Percentiles rank a stretch among this genome's conserved stretches.
Evolutionary conservation across 1,140 invertebrate genomes (phyloP).

Genomic region (Tetramorium parvispinum): DNA sequence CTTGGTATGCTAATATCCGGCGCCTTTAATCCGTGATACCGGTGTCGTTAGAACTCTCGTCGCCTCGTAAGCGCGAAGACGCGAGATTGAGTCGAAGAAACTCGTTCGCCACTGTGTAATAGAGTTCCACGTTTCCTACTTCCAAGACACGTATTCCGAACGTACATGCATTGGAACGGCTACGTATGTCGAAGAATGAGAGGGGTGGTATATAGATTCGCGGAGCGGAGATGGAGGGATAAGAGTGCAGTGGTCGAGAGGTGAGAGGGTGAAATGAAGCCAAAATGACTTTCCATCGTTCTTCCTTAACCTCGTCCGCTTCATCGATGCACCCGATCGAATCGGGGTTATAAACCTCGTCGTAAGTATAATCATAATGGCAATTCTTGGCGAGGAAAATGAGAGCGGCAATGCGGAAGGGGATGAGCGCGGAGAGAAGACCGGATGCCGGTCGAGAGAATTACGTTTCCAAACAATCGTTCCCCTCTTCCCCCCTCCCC

Average conservation of each 20-base stretch:
- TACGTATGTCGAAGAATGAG: slow-evolving; percentile 60
- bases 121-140: slow-evolving; percentile 43
- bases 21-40: slow-evolving; percentile 60
- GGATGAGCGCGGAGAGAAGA: not conserved
- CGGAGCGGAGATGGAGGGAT: not conserved
- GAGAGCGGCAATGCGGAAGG: slow-evolving; percentile 26
- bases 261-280: slow-evolving; percentile 19
- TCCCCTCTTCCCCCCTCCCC: too few species aligned
- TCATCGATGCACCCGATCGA: slow-evolving; percentile 68
- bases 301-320: slow-evolving; percentile 56
- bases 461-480: slow-evolving; percentile 35
- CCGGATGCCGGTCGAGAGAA: slow-evolving; percentile 15
- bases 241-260: not conserved
- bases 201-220: slow-evolving; percentile 31
- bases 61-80: not conserved
- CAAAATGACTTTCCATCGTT: slow-evolving; percentile 70
- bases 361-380: slow-evolving; percentile 62
- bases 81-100: slow-evolving; percentile 67
- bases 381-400: slow-evolving; percentile 54
- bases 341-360: slow-evolving; percentile 49
- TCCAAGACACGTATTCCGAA: slow-evolving; percentile 62
- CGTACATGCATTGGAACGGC: slow-evolving; percentile 51
- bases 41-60: slow-evolving; percentile 50
- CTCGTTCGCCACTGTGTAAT: slow-evolving; percentile 65
- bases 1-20: slow-evolving; percentile 70